Conservation (phyloP, 2,113 vertebrate species). For the Oxygymnocypris stewartii region DNA sequence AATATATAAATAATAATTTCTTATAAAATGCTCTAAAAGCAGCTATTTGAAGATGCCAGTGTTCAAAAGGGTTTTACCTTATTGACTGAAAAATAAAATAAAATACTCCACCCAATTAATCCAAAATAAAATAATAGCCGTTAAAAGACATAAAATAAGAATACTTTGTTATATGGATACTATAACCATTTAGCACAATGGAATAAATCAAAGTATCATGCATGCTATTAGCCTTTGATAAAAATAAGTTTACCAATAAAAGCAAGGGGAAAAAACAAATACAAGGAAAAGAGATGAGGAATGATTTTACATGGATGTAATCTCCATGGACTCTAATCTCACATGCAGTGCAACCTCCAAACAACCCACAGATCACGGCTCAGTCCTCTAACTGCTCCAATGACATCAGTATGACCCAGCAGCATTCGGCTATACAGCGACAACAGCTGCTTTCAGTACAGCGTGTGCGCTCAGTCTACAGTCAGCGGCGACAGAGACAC, state of each 20-base stretch:
- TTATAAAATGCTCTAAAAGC: neutral
- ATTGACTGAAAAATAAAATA: neutral
- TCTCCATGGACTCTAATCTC: neutral
- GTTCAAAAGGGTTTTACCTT: neutral
- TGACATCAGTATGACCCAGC: slow-evolving; percentile 23
- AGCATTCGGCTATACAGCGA: neutral
- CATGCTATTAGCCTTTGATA: neutral
- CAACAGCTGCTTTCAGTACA: neutral
- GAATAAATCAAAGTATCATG: neutral
- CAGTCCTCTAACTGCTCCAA: slow-evolving; percentile 4
- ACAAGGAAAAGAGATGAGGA: neutral
- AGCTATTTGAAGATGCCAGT: neutral
- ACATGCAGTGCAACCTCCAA: slow-evolving; percentile 4
- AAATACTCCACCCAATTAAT: neutral
- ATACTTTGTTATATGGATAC: neutral
- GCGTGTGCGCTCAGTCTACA: slow-evolving; percentile 1
- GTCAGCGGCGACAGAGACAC: neutral
- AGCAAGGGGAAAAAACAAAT: neutral
- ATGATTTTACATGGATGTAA: neutral
- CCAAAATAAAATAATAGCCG: neutral
- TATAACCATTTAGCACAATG: neutral
- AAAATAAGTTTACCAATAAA: neutral
- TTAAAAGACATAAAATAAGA: neutral
- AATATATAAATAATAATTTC: too few relatives aligned
- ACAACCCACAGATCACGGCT: neutral